Percentiles rank a stretch among this genome's conserved stretches.
phyloP scores from a whole-genome alignment of 2,888 invertebrate species.

The Phymatocera aterrima region DNA sequence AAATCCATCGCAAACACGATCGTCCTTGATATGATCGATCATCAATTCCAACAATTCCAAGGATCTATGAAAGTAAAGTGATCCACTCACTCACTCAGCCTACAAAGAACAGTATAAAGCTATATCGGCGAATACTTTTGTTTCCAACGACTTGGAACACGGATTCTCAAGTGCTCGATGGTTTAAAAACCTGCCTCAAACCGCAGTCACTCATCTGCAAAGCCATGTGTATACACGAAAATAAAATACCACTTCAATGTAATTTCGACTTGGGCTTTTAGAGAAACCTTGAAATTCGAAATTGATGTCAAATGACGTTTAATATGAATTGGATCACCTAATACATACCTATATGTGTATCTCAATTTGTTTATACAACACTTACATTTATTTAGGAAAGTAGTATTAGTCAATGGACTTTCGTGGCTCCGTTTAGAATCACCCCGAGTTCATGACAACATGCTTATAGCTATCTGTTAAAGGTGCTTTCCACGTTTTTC shows the following conservation, averaged over 20 bases:
- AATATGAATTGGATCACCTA: too few relatives aligned
- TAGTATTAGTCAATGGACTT: not conserved
- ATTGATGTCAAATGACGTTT: not conserved
- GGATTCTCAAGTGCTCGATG: not conserved
- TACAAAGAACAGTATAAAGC: constrained; percentile 1
- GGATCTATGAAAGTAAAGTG: not conserved
- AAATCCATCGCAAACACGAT: not conserved
- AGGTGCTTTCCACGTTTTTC: not conserved
- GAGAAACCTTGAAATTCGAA: not conserved
- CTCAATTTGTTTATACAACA: too few relatives aligned
- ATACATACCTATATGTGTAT: too few relatives aligned
- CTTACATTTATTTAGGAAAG: too few relatives aligned
- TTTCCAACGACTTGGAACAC: not conserved
- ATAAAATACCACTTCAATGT: not conserved
- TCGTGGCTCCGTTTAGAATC: not conserved
- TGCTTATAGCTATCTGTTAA: not conserved
- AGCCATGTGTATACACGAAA: not conserved
- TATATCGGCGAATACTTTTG: constrained; percentile 6
- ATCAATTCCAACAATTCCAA: not conserved
- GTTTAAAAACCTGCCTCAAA: not conserved
- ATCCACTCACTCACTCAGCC: not conserved
- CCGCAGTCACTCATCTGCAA: not conserved
- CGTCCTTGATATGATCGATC: constrained; percentile 5
- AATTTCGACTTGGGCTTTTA: not conserved
- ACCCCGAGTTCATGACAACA: not conserved